Conservation (phyloP, 2,797 vertebrate species). For the Sus cebifrons region DNA sequence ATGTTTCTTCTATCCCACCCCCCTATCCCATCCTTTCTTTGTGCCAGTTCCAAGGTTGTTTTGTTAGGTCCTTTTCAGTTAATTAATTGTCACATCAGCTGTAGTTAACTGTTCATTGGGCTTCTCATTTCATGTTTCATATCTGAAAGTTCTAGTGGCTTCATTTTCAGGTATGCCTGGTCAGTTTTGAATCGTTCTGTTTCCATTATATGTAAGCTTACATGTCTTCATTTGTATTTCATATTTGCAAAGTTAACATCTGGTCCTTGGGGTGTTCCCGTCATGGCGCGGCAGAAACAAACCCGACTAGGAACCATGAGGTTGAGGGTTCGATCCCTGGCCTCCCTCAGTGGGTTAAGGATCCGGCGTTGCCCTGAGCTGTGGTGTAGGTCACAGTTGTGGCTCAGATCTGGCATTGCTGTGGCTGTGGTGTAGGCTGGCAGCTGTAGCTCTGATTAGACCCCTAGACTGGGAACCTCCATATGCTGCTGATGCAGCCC, state of each 20-base stretch:
- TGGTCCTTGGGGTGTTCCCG: background rate
- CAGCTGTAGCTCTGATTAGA: too few relatives aligned
- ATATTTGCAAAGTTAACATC: background rate
- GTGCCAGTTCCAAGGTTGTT: background rate
- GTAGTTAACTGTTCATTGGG: background rate
- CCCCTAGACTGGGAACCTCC: too few relatives aligned
- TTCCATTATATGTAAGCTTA: background rate
- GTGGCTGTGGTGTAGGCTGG: too few relatives aligned
- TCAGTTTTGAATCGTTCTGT: background rate
- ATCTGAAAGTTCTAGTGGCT: constrained; percentile 1
- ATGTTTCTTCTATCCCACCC: background rate
- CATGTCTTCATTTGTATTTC: background rate
- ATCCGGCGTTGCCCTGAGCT: too few relatives aligned
- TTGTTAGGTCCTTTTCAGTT: background rate
- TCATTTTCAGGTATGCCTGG: background rate
- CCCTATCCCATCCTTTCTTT: background rate
- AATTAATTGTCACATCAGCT: background rate
- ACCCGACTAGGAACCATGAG: too few relatives aligned
- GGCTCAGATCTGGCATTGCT: too few relatives aligned
- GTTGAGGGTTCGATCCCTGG: too few relatives aligned
- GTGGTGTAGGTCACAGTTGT: too few relatives aligned
- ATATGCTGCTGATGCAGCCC: too few relatives aligned
- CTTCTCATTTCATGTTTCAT: constrained; percentile 4
- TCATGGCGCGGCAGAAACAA: too few relatives aligned
- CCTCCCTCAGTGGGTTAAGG: too few relatives aligned